Conservation (phyloP, 1,140 invertebrate species). For the Fopius arisanus region DNA sequence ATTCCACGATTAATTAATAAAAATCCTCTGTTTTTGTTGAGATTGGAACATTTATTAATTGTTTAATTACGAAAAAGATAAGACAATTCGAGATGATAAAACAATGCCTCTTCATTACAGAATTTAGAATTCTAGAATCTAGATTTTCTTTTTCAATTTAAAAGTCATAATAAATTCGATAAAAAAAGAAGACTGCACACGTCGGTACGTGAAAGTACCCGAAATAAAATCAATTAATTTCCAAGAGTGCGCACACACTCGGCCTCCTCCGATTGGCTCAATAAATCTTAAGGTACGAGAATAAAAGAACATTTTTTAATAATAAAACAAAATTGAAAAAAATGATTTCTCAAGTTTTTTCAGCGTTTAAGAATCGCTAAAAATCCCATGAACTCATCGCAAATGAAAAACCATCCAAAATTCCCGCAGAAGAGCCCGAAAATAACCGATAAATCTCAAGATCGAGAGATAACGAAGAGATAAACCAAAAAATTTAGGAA, state of each 20-base stretch:
- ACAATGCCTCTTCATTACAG: background rate
- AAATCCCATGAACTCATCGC: background rate
- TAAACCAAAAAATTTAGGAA: background rate
- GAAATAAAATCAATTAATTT: constrained; percentile 17
- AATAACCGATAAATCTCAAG: background rate
- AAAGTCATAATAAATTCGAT: constrained; percentile 24
- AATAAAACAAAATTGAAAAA: constrained; percentile 32
- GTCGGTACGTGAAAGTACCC: constrained; percentile 29
- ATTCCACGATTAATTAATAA: no score
- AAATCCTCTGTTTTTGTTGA: no score
- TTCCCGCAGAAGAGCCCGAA: background rate
- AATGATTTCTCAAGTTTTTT: background rate
- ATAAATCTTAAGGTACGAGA: constrained; percentile 46
- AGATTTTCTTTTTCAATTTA: background rate
- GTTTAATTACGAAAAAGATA: no score
- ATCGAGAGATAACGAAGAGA: background rate
- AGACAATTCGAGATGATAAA: no score
- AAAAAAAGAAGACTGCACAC: constrained; percentile 34
- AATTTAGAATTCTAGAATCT: background rate
- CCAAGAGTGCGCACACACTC: constrained; percentile 34
- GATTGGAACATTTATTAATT: no score
- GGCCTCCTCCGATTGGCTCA: constrained; percentile 47
- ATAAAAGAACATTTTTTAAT: constrained; percentile 27
- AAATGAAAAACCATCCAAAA: no score
- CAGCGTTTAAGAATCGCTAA: background rate